Evolutionary conservation across 2,888 invertebrate species (phyloP), one percentile per base, ranked within the genome.

Genomic region (Trichogramma evanescens): DNA sequence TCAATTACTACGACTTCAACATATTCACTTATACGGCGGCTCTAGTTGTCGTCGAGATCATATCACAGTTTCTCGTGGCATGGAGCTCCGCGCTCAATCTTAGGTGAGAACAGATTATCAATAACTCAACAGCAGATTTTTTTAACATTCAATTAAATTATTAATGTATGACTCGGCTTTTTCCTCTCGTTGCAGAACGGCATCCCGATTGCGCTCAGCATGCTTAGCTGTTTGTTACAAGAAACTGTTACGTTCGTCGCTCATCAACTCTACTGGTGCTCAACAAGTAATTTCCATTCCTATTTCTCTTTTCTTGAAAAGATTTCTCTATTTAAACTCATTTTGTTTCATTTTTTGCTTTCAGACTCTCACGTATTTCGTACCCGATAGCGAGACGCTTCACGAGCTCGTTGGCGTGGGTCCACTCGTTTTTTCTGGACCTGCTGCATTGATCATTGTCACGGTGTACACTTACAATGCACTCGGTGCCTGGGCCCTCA

Each of bases 381-480:
- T 81, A 50, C 82, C 81, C 67, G 83, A 83, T 68, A 80, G 81
- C 43, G 78, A 80, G 67, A 74, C 82, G 13, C 72, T 84, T 8
- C 81, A 80, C 70, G 82, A 82, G 62, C 76, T 81, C 59, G 77
- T 80, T 8, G 72, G 79, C 13, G 74, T 80, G 56, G 80, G 81
- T 1, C 82, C 82, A 6, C 69, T 82, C 57, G 74, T 81, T 41
- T 71, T 82, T 57, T 80, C 80, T 7, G 82, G 82, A 3, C 82
- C 83, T 1, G 61, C 82, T 39, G 77, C 81, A 26, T 71, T 81
- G 10, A 48, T 80, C n/a, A 71, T 79, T 46, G 80, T 80, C 9
- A 71, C 80, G 6, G 66, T 77, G 44, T 83, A 82, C 69, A 78
- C 81, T 57, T 73, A 78, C 62, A 73, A 73, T 65, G 72, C 81